phyloP scores from a whole-genome alignment of 92 coral and sea anemone species.

The Porites lobata region DNA sequence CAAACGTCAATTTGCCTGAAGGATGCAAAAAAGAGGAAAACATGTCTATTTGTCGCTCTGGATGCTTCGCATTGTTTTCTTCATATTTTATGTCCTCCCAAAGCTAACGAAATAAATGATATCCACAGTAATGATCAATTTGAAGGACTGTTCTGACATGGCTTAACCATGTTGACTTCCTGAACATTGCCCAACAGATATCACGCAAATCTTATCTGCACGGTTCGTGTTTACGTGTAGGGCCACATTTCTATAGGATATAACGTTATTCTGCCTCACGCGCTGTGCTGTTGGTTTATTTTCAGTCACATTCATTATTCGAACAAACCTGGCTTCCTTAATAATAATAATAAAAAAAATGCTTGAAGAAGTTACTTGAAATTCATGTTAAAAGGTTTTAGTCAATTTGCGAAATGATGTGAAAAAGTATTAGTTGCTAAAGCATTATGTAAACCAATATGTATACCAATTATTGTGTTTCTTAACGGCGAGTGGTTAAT shows the following conservation, averaged over 20 bases:
- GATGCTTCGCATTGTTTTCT: neutral
- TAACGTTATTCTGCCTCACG: neutral
- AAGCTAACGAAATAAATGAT: conserved; percentile 6
- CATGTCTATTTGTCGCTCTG: neutral
- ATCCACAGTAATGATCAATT: neutral
- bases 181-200: neutral
- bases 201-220: neutral
- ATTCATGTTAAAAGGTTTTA: neutral
- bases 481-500: neutral
- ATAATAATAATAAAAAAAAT: too few species aligned
- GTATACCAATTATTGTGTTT: neutral
- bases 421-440: neutral
- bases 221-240: neutral
- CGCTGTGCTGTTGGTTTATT: neutral
- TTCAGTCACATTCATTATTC: neutral
- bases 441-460: neutral
- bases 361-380: too few species aligned
- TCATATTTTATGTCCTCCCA: neutral
- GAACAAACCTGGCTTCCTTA: too few species aligned
- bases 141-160: conserved; percentile 13
- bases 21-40: neutral
- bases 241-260: neutral
- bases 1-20: neutral
- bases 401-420: neutral
- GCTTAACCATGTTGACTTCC: neutral